Conservation (phyloP, 2,113 vertebrate genomes). For the Terrapene triunguis region DNA sequence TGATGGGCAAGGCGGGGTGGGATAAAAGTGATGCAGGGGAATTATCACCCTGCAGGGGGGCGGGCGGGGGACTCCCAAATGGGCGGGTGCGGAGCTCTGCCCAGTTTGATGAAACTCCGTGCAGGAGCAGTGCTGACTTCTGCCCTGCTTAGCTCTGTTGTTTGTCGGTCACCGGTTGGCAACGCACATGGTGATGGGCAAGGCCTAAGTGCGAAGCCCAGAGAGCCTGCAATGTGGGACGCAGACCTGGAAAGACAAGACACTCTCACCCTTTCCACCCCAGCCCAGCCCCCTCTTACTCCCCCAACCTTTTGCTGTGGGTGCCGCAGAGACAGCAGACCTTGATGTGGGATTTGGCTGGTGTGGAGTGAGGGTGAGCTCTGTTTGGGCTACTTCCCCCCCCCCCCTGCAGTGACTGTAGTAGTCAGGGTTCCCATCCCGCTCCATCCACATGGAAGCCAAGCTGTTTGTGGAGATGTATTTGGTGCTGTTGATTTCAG, state of each 20-base stretch:
- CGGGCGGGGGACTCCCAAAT: background rate
- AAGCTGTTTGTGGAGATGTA: background rate
- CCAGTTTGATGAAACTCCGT: background rate
- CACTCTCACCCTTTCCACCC: background rate
- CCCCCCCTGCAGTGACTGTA: background rate
- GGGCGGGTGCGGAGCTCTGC: fast-evolving
- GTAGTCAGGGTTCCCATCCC: fast-evolving
- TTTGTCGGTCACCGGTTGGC: background rate
- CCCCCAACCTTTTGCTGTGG: fast-evolving
- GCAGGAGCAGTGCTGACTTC: background rate
- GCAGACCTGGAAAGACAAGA: background rate
- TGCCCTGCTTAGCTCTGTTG: conserved; percentile 4
- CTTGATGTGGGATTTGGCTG: no score
- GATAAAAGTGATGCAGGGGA: background rate
- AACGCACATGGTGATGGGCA: background rate
- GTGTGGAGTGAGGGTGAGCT: no score
- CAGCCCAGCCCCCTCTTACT: background rate
- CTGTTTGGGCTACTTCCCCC: no score
- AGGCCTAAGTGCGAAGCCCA: background rate
- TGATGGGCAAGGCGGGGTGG: fast-evolving
- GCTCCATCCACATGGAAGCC: background rate
- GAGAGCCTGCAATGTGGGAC: background rate
- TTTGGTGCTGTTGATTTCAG: background rate
- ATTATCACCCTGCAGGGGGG: background rate
- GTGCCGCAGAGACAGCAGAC: background rate